Conservation (phyloP, 2,113 vertebrate genomes). For the Pterocles gutturalis region DNA sequence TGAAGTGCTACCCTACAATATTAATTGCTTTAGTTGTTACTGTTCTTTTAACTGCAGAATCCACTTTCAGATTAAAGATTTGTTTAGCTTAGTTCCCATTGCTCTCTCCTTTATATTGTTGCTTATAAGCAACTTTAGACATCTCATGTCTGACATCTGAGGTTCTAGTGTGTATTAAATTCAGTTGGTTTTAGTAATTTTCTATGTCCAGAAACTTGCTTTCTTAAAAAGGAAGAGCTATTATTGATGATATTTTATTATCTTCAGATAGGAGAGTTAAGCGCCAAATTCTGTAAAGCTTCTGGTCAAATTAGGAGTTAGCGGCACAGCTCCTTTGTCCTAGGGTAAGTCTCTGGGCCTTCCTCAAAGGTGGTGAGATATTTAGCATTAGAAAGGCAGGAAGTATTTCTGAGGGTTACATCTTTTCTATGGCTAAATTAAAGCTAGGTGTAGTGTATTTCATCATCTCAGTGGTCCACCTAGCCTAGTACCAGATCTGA, state of each 20-base stretch:
- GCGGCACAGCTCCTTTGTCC: neutral
- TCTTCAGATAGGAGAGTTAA: neutral
- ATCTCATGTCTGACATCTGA: neutral
- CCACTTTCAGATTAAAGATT: neutral
- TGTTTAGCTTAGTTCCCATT: neutral
- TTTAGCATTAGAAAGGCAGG: neutral
- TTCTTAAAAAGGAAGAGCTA: neutral
- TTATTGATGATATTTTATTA: neutral
- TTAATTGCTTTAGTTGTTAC: neutral
- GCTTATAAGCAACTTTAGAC: neutral
- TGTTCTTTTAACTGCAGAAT: neutral
- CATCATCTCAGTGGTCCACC: neutral
- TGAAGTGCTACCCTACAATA: neutral
- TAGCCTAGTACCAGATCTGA: neutral
- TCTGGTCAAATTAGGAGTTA: neutral
- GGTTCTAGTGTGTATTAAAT: neutral
- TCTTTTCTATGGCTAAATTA: neutral
- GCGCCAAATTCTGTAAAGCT: neutral
- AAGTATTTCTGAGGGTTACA: neutral
- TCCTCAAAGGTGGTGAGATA: neutral
- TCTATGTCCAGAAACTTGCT: neutral
- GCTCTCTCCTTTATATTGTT: neutral
- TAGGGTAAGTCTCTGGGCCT: neutral
- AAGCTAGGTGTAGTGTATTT: neutral
- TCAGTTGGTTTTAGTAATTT: neutral